Base-by-base conservation (phyloP, 2,113 vertebrate species). In the Setophaga coronata region DNA sequence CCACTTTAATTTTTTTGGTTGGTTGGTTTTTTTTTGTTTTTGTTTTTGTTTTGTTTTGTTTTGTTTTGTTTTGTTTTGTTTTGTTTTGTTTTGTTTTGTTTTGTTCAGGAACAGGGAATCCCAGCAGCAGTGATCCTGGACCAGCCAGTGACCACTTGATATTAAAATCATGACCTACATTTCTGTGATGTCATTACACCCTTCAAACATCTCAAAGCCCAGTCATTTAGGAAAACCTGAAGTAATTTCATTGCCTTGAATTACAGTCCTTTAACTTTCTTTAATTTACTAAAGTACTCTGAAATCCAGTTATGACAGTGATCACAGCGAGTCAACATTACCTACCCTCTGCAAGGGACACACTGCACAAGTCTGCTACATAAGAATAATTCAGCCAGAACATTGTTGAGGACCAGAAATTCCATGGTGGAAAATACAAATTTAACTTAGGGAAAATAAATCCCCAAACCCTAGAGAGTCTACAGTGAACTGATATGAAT, bases 211-310 rank as follows among this genome's bases (percentile, higher is more conserved):
- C 21, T 42, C n/a, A 67, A 74, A 88, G 4, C 25, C 17, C 12
- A 64, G 1, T 19, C 4, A 48, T 74, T 71, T 48, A 61, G 51
- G 48, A 58, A 86, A 72, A 19, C 23, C 14, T 3, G 8, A 48
- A 73, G 19, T 36, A 9, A 70, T 78, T 87, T 58, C 8, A 62
- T 53, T 87, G 70, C 12, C 18, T 69, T 79, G 42, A 64, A 50
- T 85, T 82, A 48, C 9, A 6, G 67, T 87, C 5, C 80, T 82
- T 81, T 57, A 87, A 50, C 13, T 54, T 79, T n/a, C 21, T 89
- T 81, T 89, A 69, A 89, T 94, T 89, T 87, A 83, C 34, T 38
- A 38, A 51, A 91, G 50, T 89, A 83, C 42, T 76, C 33, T 79
- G 43, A 93, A 97, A 96, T 93, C 61, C 51, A 43, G 33, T 91